Conservation (phyloP, 2,888 invertebrate genomes). For the Cactoblastis cactorum region DNA sequence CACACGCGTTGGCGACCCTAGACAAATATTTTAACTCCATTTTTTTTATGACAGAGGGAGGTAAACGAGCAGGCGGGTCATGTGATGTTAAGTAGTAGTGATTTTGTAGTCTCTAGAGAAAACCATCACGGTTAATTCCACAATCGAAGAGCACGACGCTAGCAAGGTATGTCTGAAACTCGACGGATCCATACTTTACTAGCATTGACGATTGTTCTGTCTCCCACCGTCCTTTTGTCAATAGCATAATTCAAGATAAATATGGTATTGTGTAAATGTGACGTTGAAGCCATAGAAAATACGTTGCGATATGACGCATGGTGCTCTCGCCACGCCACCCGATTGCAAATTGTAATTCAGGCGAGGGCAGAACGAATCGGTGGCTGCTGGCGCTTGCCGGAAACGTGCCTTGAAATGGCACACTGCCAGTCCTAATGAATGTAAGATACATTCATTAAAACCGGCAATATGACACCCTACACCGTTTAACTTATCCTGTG, state of each 20-base stretch:
- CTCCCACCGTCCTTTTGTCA: neutral
- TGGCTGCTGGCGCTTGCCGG: conserved; percentile 56
- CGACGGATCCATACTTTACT: neutral
- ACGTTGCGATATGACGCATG: conserved; percentile 53
- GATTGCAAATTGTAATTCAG: conserved; percentile 60
- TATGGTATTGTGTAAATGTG: conserved; percentile 23
- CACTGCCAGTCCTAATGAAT: conserved; percentile 59
- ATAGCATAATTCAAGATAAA: neutral
- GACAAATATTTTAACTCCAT: too few species aligned
- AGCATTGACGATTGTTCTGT: neutral
- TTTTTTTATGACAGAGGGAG: too few species aligned
- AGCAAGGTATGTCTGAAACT: too few species aligned
- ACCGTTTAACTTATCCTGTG: conserved; percentile 21
- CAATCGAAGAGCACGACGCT: too few species aligned
- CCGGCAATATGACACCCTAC: conserved; percentile 27
- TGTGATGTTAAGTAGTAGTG: too few species aligned
- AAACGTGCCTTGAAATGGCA: conserved; percentile 63
- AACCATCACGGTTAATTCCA: too few species aligned
- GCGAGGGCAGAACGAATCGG: conserved; percentile 62
- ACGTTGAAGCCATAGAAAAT: conserved; percentile 36
- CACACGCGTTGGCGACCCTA: too few species aligned
- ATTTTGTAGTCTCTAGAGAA: too few species aligned
- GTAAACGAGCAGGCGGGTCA: too few species aligned
- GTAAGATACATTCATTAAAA: conserved; percentile 29
- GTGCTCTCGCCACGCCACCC: conserved; percentile 44